Percentiles rank a stretch among this genome's conserved stretches.
These are phyloP conservation scores for Smithornis capensis DNA, from an alignment of 2,113 vertebrate species.

Conservation along the genomic window DNA sequence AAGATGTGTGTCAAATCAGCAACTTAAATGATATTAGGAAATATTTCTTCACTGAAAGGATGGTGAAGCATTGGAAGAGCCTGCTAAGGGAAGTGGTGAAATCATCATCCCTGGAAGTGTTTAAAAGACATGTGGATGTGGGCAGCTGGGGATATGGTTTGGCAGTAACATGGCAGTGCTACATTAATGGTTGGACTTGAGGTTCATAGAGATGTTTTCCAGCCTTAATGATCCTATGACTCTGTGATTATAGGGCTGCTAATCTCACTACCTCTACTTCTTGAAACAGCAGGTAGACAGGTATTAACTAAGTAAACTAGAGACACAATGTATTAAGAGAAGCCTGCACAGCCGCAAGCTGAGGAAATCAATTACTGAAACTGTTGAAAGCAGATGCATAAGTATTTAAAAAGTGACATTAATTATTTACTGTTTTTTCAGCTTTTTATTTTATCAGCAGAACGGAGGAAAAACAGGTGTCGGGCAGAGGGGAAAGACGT, in stretches of 20 bases:
- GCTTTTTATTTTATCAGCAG: constrained; percentile 1
- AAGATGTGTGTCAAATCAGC: not conserved
- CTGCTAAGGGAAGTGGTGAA: not conserved
- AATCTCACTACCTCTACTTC: not conserved
- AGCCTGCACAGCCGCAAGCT: not conserved
- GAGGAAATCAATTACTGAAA: constrained; percentile 18
- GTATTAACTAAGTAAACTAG: not conserved
- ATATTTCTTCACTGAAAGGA: not conserved
- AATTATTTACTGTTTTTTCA: constrained; percentile 2
- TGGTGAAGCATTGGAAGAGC: not conserved
- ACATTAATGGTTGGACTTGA: not conserved
- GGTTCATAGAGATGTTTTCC: not conserved
- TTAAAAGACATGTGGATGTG: too few relatives aligned
- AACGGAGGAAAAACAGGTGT: not conserved
- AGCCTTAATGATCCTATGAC: not conserved
- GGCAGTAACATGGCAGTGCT: not conserved
- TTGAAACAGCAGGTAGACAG: not conserved
- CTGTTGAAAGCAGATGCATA: not conserved
- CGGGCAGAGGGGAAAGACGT: not conserved
- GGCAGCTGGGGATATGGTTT: not conserved
- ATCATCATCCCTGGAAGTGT: not conserved
- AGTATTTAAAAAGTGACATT: not conserved
- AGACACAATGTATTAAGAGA: not conserved
- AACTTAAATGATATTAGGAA: not conserved
- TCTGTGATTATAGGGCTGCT: not conserved